phyloP scores from a whole-genome alignment of 2,113 vertebrate genomes.

The Lichenostomus cassidix region DNA sequence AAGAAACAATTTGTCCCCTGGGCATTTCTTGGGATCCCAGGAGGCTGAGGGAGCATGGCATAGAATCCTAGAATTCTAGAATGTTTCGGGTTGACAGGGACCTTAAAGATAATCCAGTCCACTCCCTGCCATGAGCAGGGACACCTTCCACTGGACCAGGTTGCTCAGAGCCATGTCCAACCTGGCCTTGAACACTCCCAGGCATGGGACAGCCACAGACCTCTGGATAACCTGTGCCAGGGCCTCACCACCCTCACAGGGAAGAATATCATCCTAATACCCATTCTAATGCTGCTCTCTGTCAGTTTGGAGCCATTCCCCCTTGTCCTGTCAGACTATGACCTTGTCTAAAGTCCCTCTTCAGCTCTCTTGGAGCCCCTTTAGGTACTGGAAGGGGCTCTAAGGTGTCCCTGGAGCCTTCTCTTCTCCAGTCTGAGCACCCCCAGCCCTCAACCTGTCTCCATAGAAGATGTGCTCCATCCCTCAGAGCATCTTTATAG shows the following conservation, averaged over 20 bases:
- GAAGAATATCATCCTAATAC: not conserved
- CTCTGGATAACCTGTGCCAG: not conserved
- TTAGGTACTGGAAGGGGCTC: not conserved
- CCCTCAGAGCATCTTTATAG: not conserved
- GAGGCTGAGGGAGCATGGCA: accelerated
- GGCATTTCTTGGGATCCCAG: not conserved
- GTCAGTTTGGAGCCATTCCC: not conserved
- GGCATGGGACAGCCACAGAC: not conserved
- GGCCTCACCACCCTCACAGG: not conserved
- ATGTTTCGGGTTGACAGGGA: not conserved
- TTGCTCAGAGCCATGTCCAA: not conserved
- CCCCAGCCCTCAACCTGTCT: not conserved
- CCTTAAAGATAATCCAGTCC: not conserved
- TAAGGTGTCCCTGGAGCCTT: not conserved
- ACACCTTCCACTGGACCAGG: not conserved
- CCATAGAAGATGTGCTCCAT: not conserved
- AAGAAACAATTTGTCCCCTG: not conserved
- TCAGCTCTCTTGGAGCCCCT: not conserved
- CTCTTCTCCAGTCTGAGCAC: not conserved
- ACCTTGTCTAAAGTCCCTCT: not conserved
- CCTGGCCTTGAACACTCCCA: not conserved
- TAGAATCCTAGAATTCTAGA: not conserved
- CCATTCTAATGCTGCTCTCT: not conserved
- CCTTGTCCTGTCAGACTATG: not conserved
- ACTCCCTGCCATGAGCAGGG: not conserved